Evolutionary conservation across 2,888 invertebrate species (phyloP).

Genomic region (Clusia tigrina): DNA sequence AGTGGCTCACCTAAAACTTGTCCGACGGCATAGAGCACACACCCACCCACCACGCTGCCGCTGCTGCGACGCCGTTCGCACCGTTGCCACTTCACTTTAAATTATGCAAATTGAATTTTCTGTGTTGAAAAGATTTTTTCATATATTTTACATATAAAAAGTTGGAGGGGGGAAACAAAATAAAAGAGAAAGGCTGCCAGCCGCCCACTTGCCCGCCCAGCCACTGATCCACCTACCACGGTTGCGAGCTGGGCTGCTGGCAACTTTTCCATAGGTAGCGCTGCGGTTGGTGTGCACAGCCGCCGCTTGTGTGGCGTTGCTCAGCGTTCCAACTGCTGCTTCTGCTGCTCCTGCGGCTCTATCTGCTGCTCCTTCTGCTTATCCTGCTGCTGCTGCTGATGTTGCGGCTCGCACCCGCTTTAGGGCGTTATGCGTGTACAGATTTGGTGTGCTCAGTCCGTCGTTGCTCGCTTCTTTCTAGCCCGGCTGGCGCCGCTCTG

Average conservation of each 20-base stretch:
- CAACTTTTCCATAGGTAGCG: neutral
- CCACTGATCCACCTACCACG: no score
- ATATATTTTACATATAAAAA: constrained; percentile 1
- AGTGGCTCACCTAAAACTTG: neutral
- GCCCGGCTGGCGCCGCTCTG: neutral
- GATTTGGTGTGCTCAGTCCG: neutral
- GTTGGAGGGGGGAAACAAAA: neutral
- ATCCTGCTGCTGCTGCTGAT: no score
- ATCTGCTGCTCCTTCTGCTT: no score
- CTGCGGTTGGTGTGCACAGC: neutral
- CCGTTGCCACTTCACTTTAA: constrained; percentile 2
- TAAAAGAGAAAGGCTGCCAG: neutral
- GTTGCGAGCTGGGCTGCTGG: no score
- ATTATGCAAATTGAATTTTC: constrained; percentile 12
- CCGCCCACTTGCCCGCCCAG: neutral
- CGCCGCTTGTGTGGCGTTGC: no score
- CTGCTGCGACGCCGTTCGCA: constrained; percentile 20
- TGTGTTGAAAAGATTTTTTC: constrained; percentile 7
- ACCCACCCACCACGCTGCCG: constrained; percentile 8
- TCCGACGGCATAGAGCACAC: neutral
- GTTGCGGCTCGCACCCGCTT: neutral
- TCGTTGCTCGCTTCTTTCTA: no score
- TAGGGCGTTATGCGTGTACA: neutral
- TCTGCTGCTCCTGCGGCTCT: no score
- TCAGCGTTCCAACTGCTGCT: no score